These are phyloP conservation scores for Coptodon rendalli DNA, from an alignment of 2,113 vertebrate genomes.

Conservation along the genomic window DNA sequence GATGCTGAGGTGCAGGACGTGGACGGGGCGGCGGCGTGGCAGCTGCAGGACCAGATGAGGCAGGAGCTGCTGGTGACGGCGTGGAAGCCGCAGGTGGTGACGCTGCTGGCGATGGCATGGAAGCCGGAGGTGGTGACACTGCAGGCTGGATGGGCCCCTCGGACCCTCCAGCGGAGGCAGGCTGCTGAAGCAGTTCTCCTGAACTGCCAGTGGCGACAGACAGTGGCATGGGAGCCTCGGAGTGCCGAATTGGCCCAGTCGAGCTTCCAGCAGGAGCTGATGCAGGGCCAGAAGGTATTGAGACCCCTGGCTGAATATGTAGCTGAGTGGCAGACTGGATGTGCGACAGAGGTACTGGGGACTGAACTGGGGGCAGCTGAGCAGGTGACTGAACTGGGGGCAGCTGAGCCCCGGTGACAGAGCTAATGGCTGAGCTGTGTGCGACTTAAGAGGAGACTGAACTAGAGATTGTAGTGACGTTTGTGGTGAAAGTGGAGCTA, in stretches of 20 bases:
- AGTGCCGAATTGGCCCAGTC: neutral
- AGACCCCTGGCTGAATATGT: neutral
- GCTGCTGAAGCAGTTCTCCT: neutral
- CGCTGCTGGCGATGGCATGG: neutral
- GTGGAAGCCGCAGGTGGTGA: neutral
- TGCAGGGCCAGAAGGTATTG: neutral
- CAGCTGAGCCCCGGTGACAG: too few species aligned
- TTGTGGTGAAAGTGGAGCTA: neutral
- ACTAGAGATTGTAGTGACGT: neutral
- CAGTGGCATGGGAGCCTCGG: neutral
- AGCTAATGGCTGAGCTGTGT: neutral
- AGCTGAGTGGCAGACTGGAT: neutral
- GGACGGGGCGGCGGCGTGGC: neutral
- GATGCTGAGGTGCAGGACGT: neutral
- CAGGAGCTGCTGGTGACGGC: neutral
- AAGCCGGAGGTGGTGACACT: neutral
- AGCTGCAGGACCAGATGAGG: neutral
- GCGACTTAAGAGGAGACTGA: neutral
- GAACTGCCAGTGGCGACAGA: neutral
- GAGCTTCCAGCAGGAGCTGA: neutral
- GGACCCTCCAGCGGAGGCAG: neutral
- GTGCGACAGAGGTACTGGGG: neutral
- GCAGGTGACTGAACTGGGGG: neutral
- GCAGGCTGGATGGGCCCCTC: neutral
- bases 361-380: neutral